Conservation (phyloP, 2,797 vertebrate genomes). For the Dipus sagitta region DNA sequence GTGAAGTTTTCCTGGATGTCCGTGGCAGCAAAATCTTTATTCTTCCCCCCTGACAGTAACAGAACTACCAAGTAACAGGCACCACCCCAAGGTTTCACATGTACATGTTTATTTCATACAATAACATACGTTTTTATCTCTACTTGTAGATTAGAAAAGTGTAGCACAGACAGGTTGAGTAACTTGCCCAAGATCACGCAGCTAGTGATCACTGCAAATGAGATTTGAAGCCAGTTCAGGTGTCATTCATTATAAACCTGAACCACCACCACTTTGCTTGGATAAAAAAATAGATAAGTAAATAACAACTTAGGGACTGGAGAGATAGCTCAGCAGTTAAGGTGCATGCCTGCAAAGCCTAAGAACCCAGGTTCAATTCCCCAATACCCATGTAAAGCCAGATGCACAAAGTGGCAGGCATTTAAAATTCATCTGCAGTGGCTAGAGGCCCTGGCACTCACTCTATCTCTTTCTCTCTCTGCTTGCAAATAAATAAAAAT, state of each 20-base stretch:
- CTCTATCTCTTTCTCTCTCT: too few relatives aligned
- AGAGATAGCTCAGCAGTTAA: too few relatives aligned
- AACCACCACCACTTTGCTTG: neutral
- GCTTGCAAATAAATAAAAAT: too few relatives aligned
- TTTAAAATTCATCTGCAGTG: too few relatives aligned
- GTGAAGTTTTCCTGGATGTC: neutral
- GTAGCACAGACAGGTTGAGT: neutral
- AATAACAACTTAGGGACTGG: too few relatives aligned
- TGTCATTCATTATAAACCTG: neutral
- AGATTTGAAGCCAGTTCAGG: neutral
- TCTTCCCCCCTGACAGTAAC: neutral
- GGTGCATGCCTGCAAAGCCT: too few relatives aligned
- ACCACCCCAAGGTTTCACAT: neutral
- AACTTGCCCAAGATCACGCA: slow-evolving; percentile 1
- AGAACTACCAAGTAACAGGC: fast-evolving
- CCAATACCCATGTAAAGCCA: too few relatives aligned
- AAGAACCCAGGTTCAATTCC: too few relatives aligned
- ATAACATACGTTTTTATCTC: fast-evolving
- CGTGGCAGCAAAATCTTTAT: fast-evolving
- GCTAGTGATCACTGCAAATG: neutral
- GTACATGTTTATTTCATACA: fast-evolving
- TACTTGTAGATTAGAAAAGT: neutral
- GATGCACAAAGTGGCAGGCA: too few relatives aligned
- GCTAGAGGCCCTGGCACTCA: too few relatives aligned
- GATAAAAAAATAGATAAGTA: neutral